These are phyloP conservation scores for Neodiprion lecontei DNA, from an alignment of 1,140 invertebrate species.

Conservation along the genomic window DNA sequence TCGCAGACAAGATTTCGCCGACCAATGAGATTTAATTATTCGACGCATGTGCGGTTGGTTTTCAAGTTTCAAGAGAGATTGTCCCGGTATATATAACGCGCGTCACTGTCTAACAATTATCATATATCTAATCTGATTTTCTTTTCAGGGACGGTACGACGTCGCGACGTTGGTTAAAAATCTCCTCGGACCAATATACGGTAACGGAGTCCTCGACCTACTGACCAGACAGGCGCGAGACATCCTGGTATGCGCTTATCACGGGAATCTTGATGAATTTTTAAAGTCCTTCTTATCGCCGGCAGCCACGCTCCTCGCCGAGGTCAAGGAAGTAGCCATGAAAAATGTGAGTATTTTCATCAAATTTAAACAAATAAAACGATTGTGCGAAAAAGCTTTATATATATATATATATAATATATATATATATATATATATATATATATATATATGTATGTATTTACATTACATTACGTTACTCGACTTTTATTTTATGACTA, in stretches of 20 bases:
- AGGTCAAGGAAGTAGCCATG: slow-evolving; percentile 54
- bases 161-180: slow-evolving; percentile 67
- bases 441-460: too few species aligned
- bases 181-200: slow-evolving; percentile 68
- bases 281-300: slow-evolving; percentile 70
- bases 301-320: slow-evolving; percentile 64
- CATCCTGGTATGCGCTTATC: slow-evolving; percentile 70
- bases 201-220: slow-evolving; percentile 64
- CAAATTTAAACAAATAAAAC: slow-evolving; percentile 15
- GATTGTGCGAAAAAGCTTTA: slow-evolving; percentile 5
- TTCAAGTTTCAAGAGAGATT: too few species aligned
- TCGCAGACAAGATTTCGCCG: too few species aligned
- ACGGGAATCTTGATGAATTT: slow-evolving; percentile 68
- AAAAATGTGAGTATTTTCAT: slow-evolving; percentile 50
- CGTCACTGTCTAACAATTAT: too few species aligned
- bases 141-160: slow-evolving; percentile 59
- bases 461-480: too few species aligned
- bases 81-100: too few species aligned
- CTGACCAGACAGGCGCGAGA: slow-evolving; percentile 73
- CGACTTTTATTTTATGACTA: too few species aligned
- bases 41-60: too few species aligned
- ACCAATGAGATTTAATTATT: too few species aligned
- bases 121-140: too few species aligned
- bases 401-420: too few species aligned
- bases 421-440: too few species aligned